Base-by-base conservation (phyloP, 2,888 invertebrate genomes). In the Melinaea menophilus region DNA sequence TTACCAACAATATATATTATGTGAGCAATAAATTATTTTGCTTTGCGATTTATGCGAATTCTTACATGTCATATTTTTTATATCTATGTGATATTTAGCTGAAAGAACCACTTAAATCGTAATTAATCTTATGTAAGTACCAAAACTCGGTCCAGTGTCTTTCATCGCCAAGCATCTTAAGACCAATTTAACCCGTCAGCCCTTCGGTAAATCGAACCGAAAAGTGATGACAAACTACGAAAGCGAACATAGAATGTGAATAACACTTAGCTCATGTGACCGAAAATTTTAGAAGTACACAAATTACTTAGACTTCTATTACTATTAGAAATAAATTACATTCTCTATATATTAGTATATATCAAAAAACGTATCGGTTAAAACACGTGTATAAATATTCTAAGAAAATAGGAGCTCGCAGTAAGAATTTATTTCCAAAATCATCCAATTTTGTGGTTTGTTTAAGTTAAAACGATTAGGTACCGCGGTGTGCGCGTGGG, bases 391-490 rank as follows among this genome's bases (percentile, higher is more conserved):
- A 64, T 59, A 58, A 61, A 67, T 56, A 65, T 62, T 65, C 56
- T 59, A 65, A 75, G 75, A 79, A 78, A 75, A 75, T 74, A 75
- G 75, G 73, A 72, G 76, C 73, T 75, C 74, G 73, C 73, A 76
- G 78, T 74, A 77, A 75, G 76, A 79, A 82, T 85, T 81, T 80
- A 82, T 82, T 82, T 84, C 80, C 79, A 83, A 84, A 85, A 79
- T 75, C 77, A 79, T 73, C 77, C 80, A 79, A 83, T 81, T 77
- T 80, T 77, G 74, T 77, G 79, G 80, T 86, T 88, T 88, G 88
- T 88, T 88, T 88, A 85, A 79, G 80, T 79, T 84, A 86, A 77
- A 76, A 79, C 80, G 77, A 80, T 81, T 84, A 80, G 81, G 75
- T 76, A 75, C 73, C 74, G 71, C 75, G 69, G 77, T 79, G 76